A percentile compares a stretch with the other conserved stretches of the same genome.
phyloP scores from a whole-genome alignment of 2,888 invertebrate species.

The Blastobasis lacticolella region DNA sequence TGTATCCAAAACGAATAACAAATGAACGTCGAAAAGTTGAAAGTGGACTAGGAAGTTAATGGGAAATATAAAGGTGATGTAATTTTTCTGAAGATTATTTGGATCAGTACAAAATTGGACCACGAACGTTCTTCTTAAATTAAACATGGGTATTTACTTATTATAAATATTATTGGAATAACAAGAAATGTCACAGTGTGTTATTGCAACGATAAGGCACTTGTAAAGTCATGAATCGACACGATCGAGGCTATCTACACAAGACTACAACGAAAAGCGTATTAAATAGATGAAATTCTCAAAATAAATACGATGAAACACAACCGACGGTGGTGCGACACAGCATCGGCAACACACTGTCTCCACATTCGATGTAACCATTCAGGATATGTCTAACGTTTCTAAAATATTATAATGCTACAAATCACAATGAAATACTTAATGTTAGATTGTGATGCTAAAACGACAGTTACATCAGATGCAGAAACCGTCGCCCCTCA shows the following conservation, averaged over 20 bases:
- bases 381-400: too few species aligned
- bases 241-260: slow-evolving; percentile 36
- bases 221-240: slow-evolving; percentile 23
- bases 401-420: too few species aligned
- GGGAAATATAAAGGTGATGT: background rate
- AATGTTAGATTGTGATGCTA: too few species aligned
- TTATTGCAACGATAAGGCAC: slow-evolving; percentile 51
- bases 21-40: too few species aligned
- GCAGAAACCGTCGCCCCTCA: too few species aligned
- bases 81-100: too few species aligned
- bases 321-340: slow-evolving; percentile 35
- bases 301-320: slow-evolving; percentile 45
- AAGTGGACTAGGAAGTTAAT: background rate
- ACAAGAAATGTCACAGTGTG: background rate
- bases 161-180: background rate
- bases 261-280: slow-evolving; percentile 57
- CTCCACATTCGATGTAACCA: too few species aligned
- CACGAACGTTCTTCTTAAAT: background rate
- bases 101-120: background rate
- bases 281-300: slow-evolving; percentile 33
- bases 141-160: background rate
- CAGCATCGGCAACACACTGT: slow-evolving; percentile 34
- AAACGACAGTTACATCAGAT: too few species aligned
- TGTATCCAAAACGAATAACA: too few species aligned
- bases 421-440: too few species aligned